Percentiles rank a stretch among this genome's conserved stretches.
Conservation (phyloP, 2,797 vertebrate species). For the Rhinichthys osculus region DNA sequence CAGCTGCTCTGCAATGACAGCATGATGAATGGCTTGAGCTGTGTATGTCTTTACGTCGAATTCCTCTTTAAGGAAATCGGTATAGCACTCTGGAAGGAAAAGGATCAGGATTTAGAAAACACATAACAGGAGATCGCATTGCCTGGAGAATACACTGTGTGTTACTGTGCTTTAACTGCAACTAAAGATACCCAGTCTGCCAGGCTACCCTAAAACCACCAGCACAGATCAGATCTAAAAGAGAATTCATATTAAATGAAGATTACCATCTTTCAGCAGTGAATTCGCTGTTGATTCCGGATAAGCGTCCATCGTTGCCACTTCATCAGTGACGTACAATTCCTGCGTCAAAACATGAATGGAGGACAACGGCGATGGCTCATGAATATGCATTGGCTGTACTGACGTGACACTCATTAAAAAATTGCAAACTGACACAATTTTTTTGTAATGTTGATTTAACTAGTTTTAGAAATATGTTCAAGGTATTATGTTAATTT, state of each 20-base stretch:
- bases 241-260: neutral
- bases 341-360: constrained; percentile 39
- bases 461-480: fast-evolving
- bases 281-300: constrained; percentile 67
- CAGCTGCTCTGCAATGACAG: constrained; percentile 93
- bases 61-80: constrained; percentile 87
- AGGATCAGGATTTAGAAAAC: neutral
- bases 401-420: neutral
- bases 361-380: neutral
- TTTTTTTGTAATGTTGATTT: neutral
- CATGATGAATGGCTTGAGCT: constrained; percentile 93
- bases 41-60: constrained; percentile 96
- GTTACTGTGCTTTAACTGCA: neutral
- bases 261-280: constrained; percentile 77
- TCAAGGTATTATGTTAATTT: neutral
- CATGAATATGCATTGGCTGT: neutral
- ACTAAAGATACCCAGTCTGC: neutral
- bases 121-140: neutral
- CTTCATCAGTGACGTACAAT: constrained; percentile 71
- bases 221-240: neutral
- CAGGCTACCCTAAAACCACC: neutral
- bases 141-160: neutral
- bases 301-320: constrained; percentile 85
- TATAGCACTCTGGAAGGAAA: constrained; percentile 84
- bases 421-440: no score